A percentile compares a stretch with the other conserved stretches of the same genome.
These are phyloP conservation scores for Tigriopus japonicus DNA, from an alignment of 1,140 invertebrate species.

Conservation along the genomic window DNA sequence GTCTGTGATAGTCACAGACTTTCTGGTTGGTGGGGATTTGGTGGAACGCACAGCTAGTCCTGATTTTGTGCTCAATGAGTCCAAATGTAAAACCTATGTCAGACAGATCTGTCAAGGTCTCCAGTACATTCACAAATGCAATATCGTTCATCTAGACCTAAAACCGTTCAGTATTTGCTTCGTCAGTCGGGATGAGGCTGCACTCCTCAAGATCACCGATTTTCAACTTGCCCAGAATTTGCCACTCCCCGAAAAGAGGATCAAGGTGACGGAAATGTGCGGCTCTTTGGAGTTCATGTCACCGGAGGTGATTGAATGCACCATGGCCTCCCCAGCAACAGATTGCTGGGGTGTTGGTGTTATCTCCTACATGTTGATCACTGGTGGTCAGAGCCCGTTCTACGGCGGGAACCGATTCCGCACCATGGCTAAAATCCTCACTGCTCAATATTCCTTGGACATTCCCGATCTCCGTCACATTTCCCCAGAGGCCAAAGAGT, in stretches of 20 bases:
- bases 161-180: conserved; percentile 1
- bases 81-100: background rate
- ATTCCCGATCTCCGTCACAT: background rate
- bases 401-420: conserved; percentile 8
- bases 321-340: background rate
- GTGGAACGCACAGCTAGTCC: background rate
- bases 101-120: background rate
- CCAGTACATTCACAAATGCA: background rate
- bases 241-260: background rate
- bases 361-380: conserved; percentile 5
- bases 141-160: background rate
- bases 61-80: background rate
- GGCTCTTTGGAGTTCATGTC: conserved; percentile 5
- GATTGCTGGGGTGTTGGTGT: conserved; percentile 9
- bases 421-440: conserved; percentile 8
- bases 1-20: conserved; percentile 9
- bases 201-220: background rate
- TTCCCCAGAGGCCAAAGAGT: conserved; percentile 9
- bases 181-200: background rate
- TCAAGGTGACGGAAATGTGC: background rate
- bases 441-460: background rate
- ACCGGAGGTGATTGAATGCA: conserved; percentile 8
- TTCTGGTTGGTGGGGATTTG: conserved; percentile 1
- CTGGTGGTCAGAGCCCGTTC: conserved; percentile 10
- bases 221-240: background rate